A percentile compares a stretch with the other conserved stretches of the same genome.
These are phyloP conservation scores for Cairina moschata DNA, from an alignment of 2,113 vertebrate genomes.

Conservation along the genomic window DNA sequence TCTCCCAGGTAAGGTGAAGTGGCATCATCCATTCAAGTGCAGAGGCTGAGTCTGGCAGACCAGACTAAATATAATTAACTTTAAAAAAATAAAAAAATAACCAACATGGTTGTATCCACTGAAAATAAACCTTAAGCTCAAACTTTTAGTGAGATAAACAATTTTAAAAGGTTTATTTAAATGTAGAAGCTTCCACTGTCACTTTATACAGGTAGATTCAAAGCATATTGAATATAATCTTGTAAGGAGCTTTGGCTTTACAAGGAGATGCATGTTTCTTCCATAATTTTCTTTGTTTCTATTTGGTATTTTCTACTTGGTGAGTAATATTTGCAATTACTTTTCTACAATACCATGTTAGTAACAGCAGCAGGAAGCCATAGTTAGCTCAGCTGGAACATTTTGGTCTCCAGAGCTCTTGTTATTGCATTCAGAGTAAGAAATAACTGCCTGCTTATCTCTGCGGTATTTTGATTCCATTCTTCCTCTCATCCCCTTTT, in stretches of 20 bases:
- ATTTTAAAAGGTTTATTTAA: not conserved
- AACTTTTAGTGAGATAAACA: not conserved
- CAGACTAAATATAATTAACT: too few relatives aligned
- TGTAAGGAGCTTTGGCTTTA: not conserved
- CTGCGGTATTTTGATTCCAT: not conserved
- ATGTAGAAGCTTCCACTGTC: not conserved
- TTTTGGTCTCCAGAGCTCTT: slow-evolving; percentile 24
- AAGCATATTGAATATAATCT: not conserved
- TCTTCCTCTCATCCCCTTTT: not conserved
- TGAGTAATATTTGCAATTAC: slow-evolving; percentile 36
- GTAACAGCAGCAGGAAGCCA: slow-evolving; percentile 42
- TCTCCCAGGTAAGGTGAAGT: too few relatives aligned
- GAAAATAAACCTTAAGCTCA: not conserved
- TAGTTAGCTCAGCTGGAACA: slow-evolving; percentile 42
- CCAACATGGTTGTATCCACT: not conserved
- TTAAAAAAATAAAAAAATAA: not conserved
- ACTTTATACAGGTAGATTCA: not conserved
- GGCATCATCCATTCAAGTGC: too few relatives aligned
- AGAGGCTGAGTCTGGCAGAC: too few relatives aligned
- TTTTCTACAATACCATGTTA: slow-evolving; percentile 1
- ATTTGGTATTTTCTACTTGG: not conserved
- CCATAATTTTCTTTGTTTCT: slow-evolving; percentile 15
- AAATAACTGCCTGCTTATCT: slow-evolving; percentile 38
- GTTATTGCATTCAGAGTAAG: not conserved
- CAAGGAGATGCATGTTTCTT: not conserved